Evolutionary conservation across 2,888 invertebrate species (phyloP).

Genomic region (Drosophila kokeensis): DNA sequence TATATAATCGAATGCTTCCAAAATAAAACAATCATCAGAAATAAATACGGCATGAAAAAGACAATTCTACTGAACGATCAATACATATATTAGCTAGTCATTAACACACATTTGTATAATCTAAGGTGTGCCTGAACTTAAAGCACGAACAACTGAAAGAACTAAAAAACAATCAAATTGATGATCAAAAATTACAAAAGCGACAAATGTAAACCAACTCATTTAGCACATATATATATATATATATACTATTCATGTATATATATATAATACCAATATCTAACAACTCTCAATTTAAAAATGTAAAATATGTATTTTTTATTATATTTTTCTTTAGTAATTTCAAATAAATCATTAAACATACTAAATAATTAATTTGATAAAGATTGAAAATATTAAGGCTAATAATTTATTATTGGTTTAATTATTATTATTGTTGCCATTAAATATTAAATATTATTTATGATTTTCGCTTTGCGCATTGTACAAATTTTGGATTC

Average conservation of each 20-base stretch:
- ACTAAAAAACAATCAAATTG: neutral
- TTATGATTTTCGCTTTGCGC: neutral
- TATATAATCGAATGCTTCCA: neutral
- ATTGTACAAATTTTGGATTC: neutral
- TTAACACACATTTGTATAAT: neutral
- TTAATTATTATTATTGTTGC: neutral
- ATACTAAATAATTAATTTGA: neutral
- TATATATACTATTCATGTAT: neutral
- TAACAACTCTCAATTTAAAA: neutral
- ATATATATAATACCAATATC: neutral
- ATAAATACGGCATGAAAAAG: neutral
- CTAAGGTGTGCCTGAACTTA: neutral
- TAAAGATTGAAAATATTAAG: neutral
- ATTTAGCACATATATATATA: neutral
- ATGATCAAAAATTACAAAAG: neutral
- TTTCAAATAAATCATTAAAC: neutral
- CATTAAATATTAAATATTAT: neutral
- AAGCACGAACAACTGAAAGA: neutral
- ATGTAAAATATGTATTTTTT: neutral
- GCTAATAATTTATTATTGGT: neutral
- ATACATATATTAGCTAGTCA: neutral
- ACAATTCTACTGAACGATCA: neutral
- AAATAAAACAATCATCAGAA: conserved; percentile 2
- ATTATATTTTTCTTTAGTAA: neutral
- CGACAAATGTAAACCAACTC: neutral